Evolutionary conservation across 2,888 invertebrate species (phyloP), one percentile per base, ranked within the genome.

Genomic region (Parapristionchus giblindavisi): DNA sequence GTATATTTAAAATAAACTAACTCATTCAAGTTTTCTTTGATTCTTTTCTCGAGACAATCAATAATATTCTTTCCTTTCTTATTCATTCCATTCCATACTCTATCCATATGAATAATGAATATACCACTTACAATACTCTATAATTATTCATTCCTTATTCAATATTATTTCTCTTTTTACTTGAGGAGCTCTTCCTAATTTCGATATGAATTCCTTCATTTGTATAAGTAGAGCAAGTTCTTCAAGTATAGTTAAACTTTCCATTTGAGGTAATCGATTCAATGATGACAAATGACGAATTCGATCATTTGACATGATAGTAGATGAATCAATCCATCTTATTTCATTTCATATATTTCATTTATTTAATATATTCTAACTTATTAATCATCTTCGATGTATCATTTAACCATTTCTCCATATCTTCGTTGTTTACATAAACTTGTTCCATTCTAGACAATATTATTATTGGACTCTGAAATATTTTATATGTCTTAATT

Each of bases 1-100:
- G n/a, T n/a, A n/a, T n/a, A n/a, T n/a, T n/a, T n/a, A n/a, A 21
- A 27, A 6, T 6, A n/a, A 24, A 56, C 77, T 60, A 51, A 80
- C 80, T 75, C 56, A 51, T 79, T 76, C 51, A 80, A 80, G 29
- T 52, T 63, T 27, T 79, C 78, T 4, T 76, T 52, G 27, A 81
- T 60, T 52, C 56, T 61, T 43, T 73, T 73, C 17, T 81, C 75
- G 48, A 79, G 77, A 17, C 75, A 74, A 29, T 68, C 38, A 38
- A 81, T 76, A 27, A 79, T 72, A 14, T 58, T 40, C 8, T 75
- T 58, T 21, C 77, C 81, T 34, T 80, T 48, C 40, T 80, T 76
- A 36, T 58, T 54, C 27, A 81, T 56, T 21, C 51, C 66, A 29
- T 76, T 74, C 81, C 81, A 81, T 14, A 82, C 79, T 24, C 48